Base-by-base conservation (phyloP, 2,797 vertebrate genomes). In the Danio tinwini region DNA sequence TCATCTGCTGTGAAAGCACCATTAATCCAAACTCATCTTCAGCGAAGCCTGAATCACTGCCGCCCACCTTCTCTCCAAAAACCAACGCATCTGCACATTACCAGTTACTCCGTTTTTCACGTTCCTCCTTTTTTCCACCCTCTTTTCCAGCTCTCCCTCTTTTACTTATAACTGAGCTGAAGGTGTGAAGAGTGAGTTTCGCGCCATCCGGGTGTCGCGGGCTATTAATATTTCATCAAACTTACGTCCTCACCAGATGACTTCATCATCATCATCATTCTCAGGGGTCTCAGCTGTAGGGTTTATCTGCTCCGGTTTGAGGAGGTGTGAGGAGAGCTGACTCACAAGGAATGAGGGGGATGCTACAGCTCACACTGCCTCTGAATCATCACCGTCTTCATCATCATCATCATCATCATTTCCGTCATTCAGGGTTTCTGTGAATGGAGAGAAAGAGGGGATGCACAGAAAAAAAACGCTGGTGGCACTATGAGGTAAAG, bases 311-410 rank as follows among this genome's bases (percentile, higher is more conserved):
- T 47, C 72, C 61, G 58, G 58, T 17, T 74, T 37, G 44, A 7
- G 7, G 65, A 37, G 82, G 69, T 58, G 81, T 74, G 10, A 80
- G 83, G 71, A 81, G 83, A 78, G 88, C 90, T 92, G 93, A 94
- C 83, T 93, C 92, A 93, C 83, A 12, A 76, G 78, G 89, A 78
- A 78, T 63, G 82, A 88, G 90, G 89, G 88, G 85, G 90, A 85
- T 87, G 82, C 56, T 81, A 10, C 42, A 81, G 77, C 52, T 74
- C 76, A 65, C 49, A 74, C 81, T 70, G 42, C 64, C 80, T 74
- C 78, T 86, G 86, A 87, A 82, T 86, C 85, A 87, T 78, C 82
- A 40, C 19, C 3, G 62, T 76, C 74, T 81, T 40, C 62, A 70
- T 55, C 79, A 80, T 17, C 68, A 79, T 77, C 49, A 80, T 68